A percentile compares a stretch with the other conserved stretches of the same genome.
Evolutionary conservation across 2,113 vertebrate genomes (phyloP).

Genomic region (Sisor rabdophorus): DNA sequence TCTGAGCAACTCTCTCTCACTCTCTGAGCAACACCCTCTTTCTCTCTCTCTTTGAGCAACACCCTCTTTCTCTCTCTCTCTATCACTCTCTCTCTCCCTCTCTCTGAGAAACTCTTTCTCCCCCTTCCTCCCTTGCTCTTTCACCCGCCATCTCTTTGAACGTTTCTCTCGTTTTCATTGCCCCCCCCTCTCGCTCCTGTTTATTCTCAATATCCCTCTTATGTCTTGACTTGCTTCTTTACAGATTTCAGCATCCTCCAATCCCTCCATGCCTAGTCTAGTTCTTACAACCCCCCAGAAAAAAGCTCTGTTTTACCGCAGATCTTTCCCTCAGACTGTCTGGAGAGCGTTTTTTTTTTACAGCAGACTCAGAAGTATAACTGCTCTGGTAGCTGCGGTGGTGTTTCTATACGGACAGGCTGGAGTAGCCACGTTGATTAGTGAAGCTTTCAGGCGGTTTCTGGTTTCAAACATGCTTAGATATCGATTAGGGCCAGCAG

Average conservation of each 20-base stretch:
- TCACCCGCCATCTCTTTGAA: not conserved
- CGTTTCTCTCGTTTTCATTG: not conserved
- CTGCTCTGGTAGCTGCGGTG: not conserved
- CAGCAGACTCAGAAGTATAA: not conserved
- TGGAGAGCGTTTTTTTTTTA: not conserved
- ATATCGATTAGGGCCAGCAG: conserved; percentile 36
- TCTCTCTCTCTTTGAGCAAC: too few species aligned
- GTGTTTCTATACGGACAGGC: not conserved
- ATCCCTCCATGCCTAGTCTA: conserved; percentile 31
- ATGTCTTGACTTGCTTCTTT: too few species aligned
- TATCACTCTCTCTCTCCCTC: not conserved
- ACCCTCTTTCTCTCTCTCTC: too few species aligned
- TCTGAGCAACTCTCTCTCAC: too few species aligned
- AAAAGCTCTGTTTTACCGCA: conserved; percentile 21
- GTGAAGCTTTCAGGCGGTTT: conserved; percentile 8
- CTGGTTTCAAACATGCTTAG: conserved; percentile 43
- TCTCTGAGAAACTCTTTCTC: not conserved
- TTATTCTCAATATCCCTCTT: too few species aligned
- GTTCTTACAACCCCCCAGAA: conserved; percentile 37
- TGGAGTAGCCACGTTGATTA: not conserved
- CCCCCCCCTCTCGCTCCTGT: too few species aligned
- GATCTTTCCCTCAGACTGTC: conserved; percentile 19
- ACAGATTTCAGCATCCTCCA: conserved; percentile 21
- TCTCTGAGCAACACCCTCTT: too few species aligned
- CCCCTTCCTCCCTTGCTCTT: too few species aligned